Conservation (phyloP, 2,888 invertebrate species). For the Caenorhabditis virilis region DNA sequence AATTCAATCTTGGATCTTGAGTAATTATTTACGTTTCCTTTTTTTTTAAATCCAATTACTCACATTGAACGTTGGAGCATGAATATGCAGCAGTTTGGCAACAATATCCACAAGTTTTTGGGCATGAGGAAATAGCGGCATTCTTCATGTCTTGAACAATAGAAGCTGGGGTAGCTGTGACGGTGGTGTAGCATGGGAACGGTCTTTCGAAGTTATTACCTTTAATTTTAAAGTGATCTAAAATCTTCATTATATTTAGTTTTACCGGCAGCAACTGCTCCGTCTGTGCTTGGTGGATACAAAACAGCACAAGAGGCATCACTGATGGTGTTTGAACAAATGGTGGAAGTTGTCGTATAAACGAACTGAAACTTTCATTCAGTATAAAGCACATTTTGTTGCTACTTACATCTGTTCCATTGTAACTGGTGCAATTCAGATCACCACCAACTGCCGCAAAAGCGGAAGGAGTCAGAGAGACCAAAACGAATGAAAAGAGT, state of each 20-base stretch:
- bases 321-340: slow-evolving; percentile 23
- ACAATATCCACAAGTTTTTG: slow-evolving; percentile 48
- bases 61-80: slow-evolving; percentile 34
- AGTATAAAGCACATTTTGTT: too few relatives aligned
- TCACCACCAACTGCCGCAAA: slow-evolving; percentile 19
- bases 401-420: slow-evolving; percentile 22
- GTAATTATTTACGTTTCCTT: too few relatives aligned
- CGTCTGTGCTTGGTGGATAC: too few relatives aligned
- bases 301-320: slow-evolving; percentile 28
- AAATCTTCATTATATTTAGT: too few relatives aligned
- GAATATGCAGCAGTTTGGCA: slow-evolving; percentile 36
- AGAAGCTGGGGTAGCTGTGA: slow-evolving; percentile 18
- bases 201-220: slow-evolving; percentile 10
- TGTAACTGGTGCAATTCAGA: slow-evolving; percentile 25
- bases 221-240: too few relatives aligned
- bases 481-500: too few relatives aligned
- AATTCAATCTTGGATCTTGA: too few relatives aligned
- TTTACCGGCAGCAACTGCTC: too few relatives aligned
- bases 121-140: slow-evolving; percentile 27
- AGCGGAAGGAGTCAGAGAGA: slow-evolving; percentile 12
- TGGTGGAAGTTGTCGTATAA: slow-evolving; percentile 19
- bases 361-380: slow-evolving; percentile 20
- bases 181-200: slow-evolving; percentile 16
- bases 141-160: slow-evolving; percentile 19
- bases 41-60: too few relatives aligned